Evolutionary conservation across 1,140 invertebrate species (phyloP), one percentile per base, ranked within the genome.

Genomic region (Eupristina koningsbergeri): DNA sequence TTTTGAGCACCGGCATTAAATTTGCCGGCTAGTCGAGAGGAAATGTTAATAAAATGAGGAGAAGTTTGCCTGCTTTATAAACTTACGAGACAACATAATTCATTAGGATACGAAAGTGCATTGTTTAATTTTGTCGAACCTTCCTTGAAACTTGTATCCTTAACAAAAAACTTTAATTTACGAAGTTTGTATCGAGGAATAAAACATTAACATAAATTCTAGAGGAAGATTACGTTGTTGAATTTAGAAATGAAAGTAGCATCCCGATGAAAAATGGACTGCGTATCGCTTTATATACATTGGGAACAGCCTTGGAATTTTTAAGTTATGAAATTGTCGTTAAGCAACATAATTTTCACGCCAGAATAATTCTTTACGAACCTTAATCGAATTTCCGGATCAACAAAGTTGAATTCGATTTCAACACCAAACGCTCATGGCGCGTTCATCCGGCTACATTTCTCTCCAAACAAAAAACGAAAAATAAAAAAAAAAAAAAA

Each of bases 341-440:
- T 41, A n/a, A 71, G n/a, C 67, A 41, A 71, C 36, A 41, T 41
- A 41, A 71, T 71, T 78, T 63, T 78, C 58, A 41, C 34, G 45
- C 58, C n/a, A 64, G 76, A 76, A 13, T 76, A 45, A 64, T 36
- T 71, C 36, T 39, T 58, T 41, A 9, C 81, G 67, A n/a, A 67
- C 31, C 26, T 19, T 74, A 84, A 84, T 84, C 78, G 76, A 80
- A 79, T 80, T 79, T 84, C 76, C 67, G 53, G 41, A 19, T 61
- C 8, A 58, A 58, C 53, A 50, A 69, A 74, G 76, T 53, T 74
- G 39, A 6, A 83, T 78, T 41, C 41, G 74, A 83, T 77, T 58
- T 69, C 31, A 71, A 31, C 67, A 9, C 8, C 15, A 39, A 71
- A 53, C 9, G 64, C 64, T 31, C 39, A 29, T 45, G 29, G 29